Evolutionary conservation across 2,888 invertebrate genomes (phyloP).

Genomic region (Mesodorylaimus sp.): DNA sequence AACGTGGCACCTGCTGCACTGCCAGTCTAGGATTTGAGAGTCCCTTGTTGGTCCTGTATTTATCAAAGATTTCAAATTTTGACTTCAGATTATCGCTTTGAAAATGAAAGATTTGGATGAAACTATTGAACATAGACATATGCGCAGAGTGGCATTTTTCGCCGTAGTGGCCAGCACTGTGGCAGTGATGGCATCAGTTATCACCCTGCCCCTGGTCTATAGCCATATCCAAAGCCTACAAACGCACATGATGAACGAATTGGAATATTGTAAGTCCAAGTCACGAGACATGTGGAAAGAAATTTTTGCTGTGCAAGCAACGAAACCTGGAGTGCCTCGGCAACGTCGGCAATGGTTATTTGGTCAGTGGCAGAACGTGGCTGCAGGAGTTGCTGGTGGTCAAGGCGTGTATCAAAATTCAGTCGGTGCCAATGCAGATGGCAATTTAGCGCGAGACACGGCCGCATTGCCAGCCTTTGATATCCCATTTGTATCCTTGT

Average conservation of each 20-base stretch:
- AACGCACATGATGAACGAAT: conserved; percentile 25
- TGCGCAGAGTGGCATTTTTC: conserved; percentile 27
- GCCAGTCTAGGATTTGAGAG: no score
- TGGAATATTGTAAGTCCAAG: conserved; percentile 28
- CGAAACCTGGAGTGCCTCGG: conserved; percentile 10
- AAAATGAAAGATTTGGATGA: no score
- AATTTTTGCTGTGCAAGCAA: conserved; percentile 17
- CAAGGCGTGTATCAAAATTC: no score
- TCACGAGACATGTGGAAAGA: conserved; percentile 23
- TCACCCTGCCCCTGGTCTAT: conserved; percentile 28
- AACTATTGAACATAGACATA: conserved; percentile 9
- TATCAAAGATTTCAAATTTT: no score
- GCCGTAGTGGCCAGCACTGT: conserved; percentile 27
- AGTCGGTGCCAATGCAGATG: no score
- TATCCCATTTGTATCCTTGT: no score
- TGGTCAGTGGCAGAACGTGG: conserved; percentile 15
- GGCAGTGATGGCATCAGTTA: conserved; percentile 26
- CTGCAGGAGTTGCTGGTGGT: conserved; percentile 11
- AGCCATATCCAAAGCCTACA: conserved; percentile 27
- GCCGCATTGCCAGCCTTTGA: no score
- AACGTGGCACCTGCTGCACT: no score
- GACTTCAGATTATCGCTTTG: no score
- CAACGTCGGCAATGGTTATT: conserved; percentile 16
- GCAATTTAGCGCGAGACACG: no score
- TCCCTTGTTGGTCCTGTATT: no score